Percentiles rank a stretch among this genome's conserved stretches.
These are phyloP conservation scores for Cantharis flavilabris DNA, from an alignment of 2,888 invertebrate genomes.

Conservation along the genomic window DNA sequence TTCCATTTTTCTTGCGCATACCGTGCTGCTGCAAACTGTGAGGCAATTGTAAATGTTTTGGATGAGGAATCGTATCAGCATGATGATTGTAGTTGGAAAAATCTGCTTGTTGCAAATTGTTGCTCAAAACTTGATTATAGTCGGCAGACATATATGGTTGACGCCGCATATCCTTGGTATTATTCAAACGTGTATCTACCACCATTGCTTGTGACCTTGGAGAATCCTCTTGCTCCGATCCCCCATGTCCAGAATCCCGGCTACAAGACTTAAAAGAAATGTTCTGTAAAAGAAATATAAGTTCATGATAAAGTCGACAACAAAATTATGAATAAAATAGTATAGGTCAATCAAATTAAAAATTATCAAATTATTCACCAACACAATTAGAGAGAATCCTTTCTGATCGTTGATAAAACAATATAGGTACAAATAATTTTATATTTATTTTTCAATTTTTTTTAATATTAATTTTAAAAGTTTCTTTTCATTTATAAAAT, in stretches of 20 bases:
- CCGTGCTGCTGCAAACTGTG: conserved; percentile 46
- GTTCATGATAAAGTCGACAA: background rate
- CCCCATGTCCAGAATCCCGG: conserved; percentile 66
- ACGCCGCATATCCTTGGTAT: conserved; percentile 61
- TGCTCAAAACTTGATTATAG: conserved; percentile 50
- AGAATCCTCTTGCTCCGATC: conserved; percentile 70
- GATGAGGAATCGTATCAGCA: conserved; percentile 44
- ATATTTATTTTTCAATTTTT: too few relatives aligned
- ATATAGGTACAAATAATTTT: too few relatives aligned
- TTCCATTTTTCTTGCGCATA: conserved; percentile 49
- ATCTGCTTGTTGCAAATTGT: conserved; percentile 44
- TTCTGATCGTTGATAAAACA: too few relatives aligned
- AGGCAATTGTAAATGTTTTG: conserved; percentile 47
- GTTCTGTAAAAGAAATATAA: conserved; percentile 63
- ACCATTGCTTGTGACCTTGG: conserved; percentile 63
- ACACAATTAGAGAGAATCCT: too few relatives aligned
- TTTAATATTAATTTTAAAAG: too few relatives aligned
- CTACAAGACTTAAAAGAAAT: conserved; percentile 83
- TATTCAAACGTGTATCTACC: conserved; percentile 60
- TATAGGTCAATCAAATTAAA: background rate
- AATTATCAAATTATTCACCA: background rate
- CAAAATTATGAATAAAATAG: background rate
- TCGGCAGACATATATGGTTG: conserved; percentile 56
- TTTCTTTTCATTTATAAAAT: too few relatives aligned
- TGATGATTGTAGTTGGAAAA: conserved; percentile 46